Evolutionary conservation across 2,888 invertebrate species (phyloP), one percentile per base, ranked within the genome.

Genomic region (Synanthedon vespiformis): DNA sequence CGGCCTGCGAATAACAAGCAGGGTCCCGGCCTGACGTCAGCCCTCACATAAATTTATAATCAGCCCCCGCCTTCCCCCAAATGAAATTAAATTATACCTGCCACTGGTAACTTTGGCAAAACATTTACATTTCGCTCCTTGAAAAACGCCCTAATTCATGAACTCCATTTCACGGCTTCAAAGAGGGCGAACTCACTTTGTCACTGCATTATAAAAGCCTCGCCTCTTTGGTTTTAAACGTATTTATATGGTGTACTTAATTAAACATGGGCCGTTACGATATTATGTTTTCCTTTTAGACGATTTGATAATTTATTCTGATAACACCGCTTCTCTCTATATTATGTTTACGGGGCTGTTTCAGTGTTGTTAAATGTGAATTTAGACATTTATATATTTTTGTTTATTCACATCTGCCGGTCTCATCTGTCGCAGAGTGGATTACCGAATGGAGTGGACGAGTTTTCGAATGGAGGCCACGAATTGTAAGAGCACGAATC

Each of bases 61-160:
- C 80, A 83, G 80, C 78, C 72, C 78, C 72, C 70, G 62, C 66
- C 77, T 72, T 70, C 71, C 69, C 75, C 74, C 69, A 74, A 78
- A 79, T 75, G 68, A 80, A 82, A 83, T 83, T 78, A 77, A 84
- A 84, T 84, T 81, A 80, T 75, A 80, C 79, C 77, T 80, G 78
- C 74, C 73, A 72, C 69, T 71, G 76, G 73, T 68, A 71, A 74
- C 76, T 77, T 76, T 62, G 72, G 64, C 70, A 76, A 80, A 81
- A 83, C 75, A 81, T 84, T 83, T 80, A 79, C 72, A 72, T 77
- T 79, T 72, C 57, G 54, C 61, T 68, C 58, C 72, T 74, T 70
- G 68, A 75, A 77, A 80, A 79, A 78, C 67, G 53, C 63, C 58
- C 63, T 69, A 64, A 71, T 68, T 72, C 70, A 68, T 67, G 63